phyloP scores from a whole-genome alignment of 2,888 invertebrate species.

The Parnassius smintheus region DNA sequence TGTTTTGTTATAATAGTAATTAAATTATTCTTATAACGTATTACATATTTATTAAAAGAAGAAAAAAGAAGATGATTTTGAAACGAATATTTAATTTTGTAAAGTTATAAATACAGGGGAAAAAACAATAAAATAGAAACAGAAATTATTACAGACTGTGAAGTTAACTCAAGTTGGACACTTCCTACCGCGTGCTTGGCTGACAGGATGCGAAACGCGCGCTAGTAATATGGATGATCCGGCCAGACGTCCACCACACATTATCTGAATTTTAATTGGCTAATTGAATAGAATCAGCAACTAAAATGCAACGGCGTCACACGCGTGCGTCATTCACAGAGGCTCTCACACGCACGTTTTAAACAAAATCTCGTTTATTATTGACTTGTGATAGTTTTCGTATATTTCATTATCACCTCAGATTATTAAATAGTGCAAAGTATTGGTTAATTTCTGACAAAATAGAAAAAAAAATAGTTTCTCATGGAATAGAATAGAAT shows the following conservation, averaged over 20 bases:
- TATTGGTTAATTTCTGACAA: no score
- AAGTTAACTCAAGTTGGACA: conserved; percentile 46
- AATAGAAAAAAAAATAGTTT: no score
- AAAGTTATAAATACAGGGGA: no score
- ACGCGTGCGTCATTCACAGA: conserved; percentile 47
- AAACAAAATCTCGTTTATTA: conserved; percentile 4
- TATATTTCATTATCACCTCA: no score
- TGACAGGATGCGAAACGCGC: conserved; percentile 66
- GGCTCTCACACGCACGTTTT: background rate
- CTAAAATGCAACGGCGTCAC: conserved; percentile 60
- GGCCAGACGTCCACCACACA: conserved; percentile 58
- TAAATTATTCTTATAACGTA: no score
- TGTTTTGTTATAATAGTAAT: no score
- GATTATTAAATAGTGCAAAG: no score
- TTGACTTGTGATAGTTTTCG: no score
- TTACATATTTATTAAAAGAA: background rate
- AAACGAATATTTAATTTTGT: no score
- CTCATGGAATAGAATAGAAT: no score
- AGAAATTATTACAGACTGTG: conserved; percentile 18
- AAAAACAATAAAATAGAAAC: background rate
- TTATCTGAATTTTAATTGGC: conserved; percentile 71
- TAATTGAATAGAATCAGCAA: conserved; percentile 69
- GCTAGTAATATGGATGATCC: conserved; percentile 69
- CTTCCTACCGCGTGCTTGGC: conserved; percentile 59
- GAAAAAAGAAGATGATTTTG: no score